These are phyloP conservation scores for Synergus gifuensis DNA, from an alignment of 2,888 invertebrate genomes.

Conservation along the genomic window DNA sequence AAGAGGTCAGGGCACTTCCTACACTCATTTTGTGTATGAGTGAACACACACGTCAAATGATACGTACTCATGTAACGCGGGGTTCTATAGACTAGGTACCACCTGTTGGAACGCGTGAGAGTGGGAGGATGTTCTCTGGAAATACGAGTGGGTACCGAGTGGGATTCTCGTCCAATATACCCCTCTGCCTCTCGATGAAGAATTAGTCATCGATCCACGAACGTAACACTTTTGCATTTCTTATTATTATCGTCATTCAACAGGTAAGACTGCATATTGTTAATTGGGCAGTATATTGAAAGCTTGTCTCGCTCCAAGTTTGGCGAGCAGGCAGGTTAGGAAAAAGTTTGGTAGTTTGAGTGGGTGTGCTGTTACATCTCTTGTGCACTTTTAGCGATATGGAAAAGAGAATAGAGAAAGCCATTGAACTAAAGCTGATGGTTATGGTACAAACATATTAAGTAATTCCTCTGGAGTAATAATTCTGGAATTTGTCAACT, in stretches of 20 bases:
- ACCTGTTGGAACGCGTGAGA: slow-evolving; percentile 63
- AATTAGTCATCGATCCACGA: slow-evolving; percentile 53
- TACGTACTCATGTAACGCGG: background rate
- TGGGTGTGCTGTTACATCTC: background rate
- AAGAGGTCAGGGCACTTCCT: slow-evolving; percentile 76
- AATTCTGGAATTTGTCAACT: background rate
- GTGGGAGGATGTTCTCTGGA: slow-evolving; percentile 53
- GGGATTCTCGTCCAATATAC: slow-evolving; percentile 51
- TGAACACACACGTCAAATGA: slow-evolving; percentile 36
- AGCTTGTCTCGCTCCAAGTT: background rate
- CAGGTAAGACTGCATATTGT: slow-evolving; percentile 45
- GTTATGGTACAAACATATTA: background rate
- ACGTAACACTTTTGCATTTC: background rate
- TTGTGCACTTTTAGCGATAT: background rate
- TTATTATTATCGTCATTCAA: slow-evolving; percentile 47
- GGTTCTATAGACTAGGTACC: slow-evolving; percentile 59
- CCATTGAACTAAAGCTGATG: background rate
- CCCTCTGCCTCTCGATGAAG: slow-evolving; percentile 50
- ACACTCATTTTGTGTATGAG: slow-evolving; percentile 55
- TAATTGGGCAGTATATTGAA: background rate
- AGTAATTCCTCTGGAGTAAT: background rate
- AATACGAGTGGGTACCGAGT: slow-evolving; percentile 57
- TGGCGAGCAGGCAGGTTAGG: background rate
- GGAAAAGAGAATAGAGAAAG: background rate
- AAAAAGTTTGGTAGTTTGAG: background rate